phyloP scores from a whole-genome alignment of 1,140 invertebrate genomes.

The Harpegnathos saltator region DNA sequence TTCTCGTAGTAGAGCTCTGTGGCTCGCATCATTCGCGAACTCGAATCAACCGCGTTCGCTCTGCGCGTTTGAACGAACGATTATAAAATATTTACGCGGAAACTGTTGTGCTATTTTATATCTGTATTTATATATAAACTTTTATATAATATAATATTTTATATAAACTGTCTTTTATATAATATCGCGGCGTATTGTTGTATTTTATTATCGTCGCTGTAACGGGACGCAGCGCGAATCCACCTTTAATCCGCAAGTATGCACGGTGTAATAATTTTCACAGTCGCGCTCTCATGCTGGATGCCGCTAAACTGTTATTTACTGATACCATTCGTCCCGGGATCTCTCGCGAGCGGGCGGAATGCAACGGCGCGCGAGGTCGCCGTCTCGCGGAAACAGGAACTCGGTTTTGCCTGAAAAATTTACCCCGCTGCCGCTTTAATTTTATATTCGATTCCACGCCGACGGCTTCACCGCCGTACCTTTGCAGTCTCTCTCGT shows the following conservation, averaged over 20 bases:
- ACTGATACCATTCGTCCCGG: constrained; percentile 22
- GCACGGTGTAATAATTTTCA: constrained; percentile 39
- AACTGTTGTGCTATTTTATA: too few species aligned
- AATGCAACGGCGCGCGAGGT: constrained; percentile 9
- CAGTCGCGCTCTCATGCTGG: neutral
- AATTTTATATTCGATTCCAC: constrained; percentile 28
- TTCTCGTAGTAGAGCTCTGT: too few species aligned
- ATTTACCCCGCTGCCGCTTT: constrained; percentile 18
- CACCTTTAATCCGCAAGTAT: neutral
- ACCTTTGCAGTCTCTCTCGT: constrained; percentile 3
- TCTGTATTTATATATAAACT: too few species aligned
- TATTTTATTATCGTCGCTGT: neutral
- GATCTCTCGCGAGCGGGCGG: neutral
- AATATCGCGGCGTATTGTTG: neutral
- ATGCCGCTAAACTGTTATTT: constrained; percentile 40
- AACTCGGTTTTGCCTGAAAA: neutral
- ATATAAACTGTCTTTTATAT: too few species aligned
- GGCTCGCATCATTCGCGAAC: too few species aligned
- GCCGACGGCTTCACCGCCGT: neutral
- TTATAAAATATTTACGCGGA: neutral
- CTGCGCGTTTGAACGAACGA: neutral
- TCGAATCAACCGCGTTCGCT: too few species aligned
- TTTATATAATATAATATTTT: too few species aligned
- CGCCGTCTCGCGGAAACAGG: neutral
- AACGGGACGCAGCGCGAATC: neutral